These are phyloP conservation scores for Lepilemur septentrionalis DNA, from an alignment of 2,797 vertebrate genomes.

Conservation along the genomic window DNA sequence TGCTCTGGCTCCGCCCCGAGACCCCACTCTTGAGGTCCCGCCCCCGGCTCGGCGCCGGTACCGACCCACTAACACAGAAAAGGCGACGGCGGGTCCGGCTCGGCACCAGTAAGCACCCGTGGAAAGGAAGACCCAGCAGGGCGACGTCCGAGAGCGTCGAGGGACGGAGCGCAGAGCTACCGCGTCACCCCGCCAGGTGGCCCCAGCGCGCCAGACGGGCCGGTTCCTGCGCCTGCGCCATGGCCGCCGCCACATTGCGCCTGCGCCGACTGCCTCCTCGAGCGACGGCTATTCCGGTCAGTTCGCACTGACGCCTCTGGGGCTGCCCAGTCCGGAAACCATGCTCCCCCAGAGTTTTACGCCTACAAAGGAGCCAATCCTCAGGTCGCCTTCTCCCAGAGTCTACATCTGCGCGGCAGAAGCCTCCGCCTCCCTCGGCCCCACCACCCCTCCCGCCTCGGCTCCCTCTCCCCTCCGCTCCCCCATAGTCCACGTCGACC, in stretches of 20 bases:
- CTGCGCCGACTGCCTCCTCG: not conserved
- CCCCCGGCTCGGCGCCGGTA: no score
- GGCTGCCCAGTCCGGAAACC: no score
- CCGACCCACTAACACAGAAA: not conserved
- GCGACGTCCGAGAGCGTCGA: not conserved
- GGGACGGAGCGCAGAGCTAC: not conserved
- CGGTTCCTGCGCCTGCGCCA: not conserved
- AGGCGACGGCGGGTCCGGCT: not conserved
- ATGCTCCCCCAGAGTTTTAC: not conserved
- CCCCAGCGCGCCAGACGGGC: not conserved
- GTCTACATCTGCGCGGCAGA: not conserved
- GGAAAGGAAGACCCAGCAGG: not conserved
- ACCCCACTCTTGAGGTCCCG: no score
- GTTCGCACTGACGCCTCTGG: fast-evolving
- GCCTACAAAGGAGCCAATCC: not conserved
- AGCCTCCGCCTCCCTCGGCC: not conserved
- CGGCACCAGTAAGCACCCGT: not conserved
- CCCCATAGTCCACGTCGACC: fast-evolving
- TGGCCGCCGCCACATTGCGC: not conserved
- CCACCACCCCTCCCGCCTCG: no score
- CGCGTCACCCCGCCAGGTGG: fast-evolving
- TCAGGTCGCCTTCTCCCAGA: not conserved
- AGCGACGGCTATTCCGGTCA: fast-evolving
- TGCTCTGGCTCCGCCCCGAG: no score
- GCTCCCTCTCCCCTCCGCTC: not conserved